These are phyloP conservation scores for Ornithorhynchus anatinus DNA, from an alignment of 2,113 vertebrate genomes.

Conservation along the genomic window DNA sequence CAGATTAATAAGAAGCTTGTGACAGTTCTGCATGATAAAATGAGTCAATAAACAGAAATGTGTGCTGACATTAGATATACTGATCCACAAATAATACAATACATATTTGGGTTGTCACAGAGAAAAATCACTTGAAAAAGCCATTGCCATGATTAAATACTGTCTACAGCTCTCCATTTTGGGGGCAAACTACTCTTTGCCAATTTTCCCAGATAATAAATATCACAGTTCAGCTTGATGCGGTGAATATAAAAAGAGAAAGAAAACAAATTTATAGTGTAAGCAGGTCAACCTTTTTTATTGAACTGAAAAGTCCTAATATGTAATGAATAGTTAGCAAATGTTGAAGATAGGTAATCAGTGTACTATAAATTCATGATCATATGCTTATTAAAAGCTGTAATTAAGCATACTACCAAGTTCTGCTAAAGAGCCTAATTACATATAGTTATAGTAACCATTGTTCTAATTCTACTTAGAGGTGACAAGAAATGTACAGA, in stretches of 20 bases:
- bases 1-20: constrained; percentile 66
- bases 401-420: too few species aligned
- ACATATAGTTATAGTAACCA: too few species aligned
- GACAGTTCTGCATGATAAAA: constrained; percentile 70
- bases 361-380: too few species aligned
- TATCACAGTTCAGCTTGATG: background rate
- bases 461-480: too few species aligned
- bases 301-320: background rate
- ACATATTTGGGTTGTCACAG: constrained; percentile 45
- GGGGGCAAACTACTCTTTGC: background rate
- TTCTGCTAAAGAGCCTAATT: too few species aligned
- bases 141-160: constrained; percentile 13
- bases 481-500: too few species aligned
- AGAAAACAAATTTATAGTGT: too few species aligned
- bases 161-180: background rate
- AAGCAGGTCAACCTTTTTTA: background rate
- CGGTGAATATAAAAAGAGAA: background rate
- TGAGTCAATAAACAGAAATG: constrained; percentile 65
- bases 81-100: constrained; percentile 45
- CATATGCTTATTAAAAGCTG: too few species aligned
- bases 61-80: constrained; percentile 19
- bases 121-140: constrained; percentile 52
- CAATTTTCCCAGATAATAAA: constrained; percentile 37
- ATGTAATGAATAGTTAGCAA: too few species aligned
- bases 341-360: too few species aligned